Conservation (phyloP, 2,797 vertebrate species). For the Eulemur mongoz region DNA sequence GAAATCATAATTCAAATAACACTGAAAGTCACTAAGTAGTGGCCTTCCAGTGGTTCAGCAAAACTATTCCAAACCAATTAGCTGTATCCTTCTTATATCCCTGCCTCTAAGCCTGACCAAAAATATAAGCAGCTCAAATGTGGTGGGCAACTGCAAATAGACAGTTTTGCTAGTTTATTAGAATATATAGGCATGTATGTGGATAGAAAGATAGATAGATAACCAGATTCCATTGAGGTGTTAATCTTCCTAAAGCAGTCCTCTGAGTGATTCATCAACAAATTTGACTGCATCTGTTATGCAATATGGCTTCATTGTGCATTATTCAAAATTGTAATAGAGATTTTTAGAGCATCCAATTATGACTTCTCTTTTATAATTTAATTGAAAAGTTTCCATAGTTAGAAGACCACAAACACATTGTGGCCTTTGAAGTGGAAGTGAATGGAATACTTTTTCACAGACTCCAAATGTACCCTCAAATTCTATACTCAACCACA, state of each 20-base stretch:
- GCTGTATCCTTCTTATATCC: neutral
- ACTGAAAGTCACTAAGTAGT: neutral
- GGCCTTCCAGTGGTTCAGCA: neutral
- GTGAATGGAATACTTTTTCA: constrained; percentile 30
- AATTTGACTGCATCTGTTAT: constrained; percentile 60
- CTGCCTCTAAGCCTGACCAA: neutral
- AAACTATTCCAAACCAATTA: neutral
- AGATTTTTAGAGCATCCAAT: constrained; percentile 51
- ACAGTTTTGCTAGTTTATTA: neutral
- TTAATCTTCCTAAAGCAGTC: constrained; percentile 44
- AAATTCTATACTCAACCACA: neutral
- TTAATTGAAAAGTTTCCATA: constrained; percentile 61
- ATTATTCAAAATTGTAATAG: constrained; percentile 68
- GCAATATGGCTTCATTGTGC: constrained; percentile 61
- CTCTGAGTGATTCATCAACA: constrained; percentile 45
- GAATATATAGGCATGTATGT: neutral
- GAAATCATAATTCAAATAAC: neutral
- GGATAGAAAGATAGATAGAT: no score
- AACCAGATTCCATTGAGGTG: constrained; percentile 39
- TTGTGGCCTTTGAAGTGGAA: constrained; percentile 48
- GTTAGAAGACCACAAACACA: constrained; percentile 55
- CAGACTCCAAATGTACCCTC: neutral
- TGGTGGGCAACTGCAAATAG: neutral
- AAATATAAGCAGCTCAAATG: neutral
- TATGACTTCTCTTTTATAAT: constrained; percentile 64